Conservation (phyloP, 2,888 invertebrate genomes). For the Phaonia tiefii region DNA sequence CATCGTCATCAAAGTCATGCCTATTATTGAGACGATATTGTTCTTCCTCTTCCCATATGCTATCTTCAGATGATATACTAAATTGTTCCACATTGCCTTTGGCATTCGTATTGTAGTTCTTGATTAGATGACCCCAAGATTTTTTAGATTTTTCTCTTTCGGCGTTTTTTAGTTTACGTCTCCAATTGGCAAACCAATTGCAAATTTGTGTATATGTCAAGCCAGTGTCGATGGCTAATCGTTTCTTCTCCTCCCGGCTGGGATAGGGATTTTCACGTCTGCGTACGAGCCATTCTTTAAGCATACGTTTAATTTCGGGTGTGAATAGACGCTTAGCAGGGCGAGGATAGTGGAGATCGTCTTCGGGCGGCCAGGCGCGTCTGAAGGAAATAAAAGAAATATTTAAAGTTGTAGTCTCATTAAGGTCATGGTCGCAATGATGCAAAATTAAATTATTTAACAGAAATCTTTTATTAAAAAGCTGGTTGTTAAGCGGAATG, state of each 20-base stretch:
- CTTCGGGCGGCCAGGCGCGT: slow-evolving; percentile 79
- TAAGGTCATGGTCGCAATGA: no score
- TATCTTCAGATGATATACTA: slow-evolving; percentile 89
- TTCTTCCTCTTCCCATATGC: slow-evolving; percentile 86
- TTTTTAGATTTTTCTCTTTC: slow-evolving; percentile 85
- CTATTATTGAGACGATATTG: slow-evolving; percentile 35
- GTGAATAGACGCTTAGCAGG: slow-evolving; percentile 88
- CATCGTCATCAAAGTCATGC: slow-evolving; percentile 69
- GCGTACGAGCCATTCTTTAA: slow-evolving; percentile 89
- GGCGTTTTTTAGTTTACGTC: slow-evolving; percentile 88
- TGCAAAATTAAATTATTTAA: no score
- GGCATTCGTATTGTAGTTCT: slow-evolving; percentile 87
- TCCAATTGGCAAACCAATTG: slow-evolving; percentile 93
- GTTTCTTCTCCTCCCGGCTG: slow-evolving; percentile 88
- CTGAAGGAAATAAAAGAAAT: slow-evolving; percentile 66
- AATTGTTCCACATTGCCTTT: slow-evolving; percentile 90
- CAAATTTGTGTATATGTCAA: slow-evolving; percentile 89
- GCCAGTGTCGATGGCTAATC: slow-evolving; percentile 87
- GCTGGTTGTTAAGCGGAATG: no score
- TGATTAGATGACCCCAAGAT: slow-evolving; percentile 87
- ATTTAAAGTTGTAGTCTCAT: not conserved
- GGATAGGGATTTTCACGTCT: slow-evolving; percentile 90
- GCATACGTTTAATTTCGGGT: slow-evolving; percentile 88
- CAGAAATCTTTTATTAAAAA: no score
- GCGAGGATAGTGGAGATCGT: slow-evolving; percentile 82